Evolutionary conservation across 2,888 invertebrate genomes (phyloP).

Genomic region (Pomacea canaliculata): DNA sequence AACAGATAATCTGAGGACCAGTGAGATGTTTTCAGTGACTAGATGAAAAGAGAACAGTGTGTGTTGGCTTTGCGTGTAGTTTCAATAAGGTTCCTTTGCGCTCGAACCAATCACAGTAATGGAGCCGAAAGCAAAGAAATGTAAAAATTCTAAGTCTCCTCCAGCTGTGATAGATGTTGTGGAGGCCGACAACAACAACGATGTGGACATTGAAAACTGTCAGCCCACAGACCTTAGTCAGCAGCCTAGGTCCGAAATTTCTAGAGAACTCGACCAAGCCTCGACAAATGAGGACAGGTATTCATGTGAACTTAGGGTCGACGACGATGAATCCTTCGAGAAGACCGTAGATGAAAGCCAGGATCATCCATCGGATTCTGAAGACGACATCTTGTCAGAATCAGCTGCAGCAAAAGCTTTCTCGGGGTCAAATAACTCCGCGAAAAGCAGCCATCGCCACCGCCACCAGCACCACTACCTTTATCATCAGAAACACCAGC

Average conservation of each 20-base stretch:
- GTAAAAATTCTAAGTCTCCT: not conserved
- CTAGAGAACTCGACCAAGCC: not conserved
- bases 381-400: not conserved
- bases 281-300: not conserved
- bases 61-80: too few relatives aligned
- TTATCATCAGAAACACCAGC: not conserved
- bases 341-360: not conserved
- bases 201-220: slow-evolving; percentile 5
- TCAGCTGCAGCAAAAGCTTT: not conserved
- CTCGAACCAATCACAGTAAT: not conserved
- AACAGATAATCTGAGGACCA: too few relatives aligned
- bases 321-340: too few relatives aligned
- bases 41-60: too few relatives aligned
- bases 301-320: not conserved
- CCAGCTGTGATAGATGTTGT: not conserved
- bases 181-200: slow-evolving; percentile 14
- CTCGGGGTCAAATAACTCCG: not conserved
- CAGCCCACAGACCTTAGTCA: slow-evolving; percentile 23
- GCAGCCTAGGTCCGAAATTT: not conserved
- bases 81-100: too few relatives aligned
- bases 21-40: too few relatives aligned
- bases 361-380: not conserved
- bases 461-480: not conserved
- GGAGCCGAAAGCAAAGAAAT: not conserved
- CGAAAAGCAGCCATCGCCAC: not conserved